These are phyloP conservation scores for Drosophila navojoa DNA, from an alignment of 1,140 invertebrate genomes.

Conservation along the genomic window DNA sequence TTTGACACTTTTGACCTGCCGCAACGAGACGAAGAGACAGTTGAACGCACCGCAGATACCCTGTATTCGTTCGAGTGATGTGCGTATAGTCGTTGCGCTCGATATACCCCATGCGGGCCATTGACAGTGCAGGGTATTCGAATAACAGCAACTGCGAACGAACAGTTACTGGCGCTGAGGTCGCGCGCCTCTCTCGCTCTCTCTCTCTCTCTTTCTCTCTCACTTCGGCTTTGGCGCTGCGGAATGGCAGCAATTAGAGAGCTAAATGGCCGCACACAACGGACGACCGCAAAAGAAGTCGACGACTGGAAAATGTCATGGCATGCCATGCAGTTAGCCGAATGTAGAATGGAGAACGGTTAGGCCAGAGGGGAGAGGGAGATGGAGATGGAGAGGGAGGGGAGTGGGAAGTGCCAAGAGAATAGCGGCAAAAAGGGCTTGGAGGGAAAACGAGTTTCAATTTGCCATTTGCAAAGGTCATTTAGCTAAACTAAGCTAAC, in stretches of 20 bases:
- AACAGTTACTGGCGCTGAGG: too few species aligned
- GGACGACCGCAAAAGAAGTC: constrained; percentile 49
- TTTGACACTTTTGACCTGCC: constrained; percentile 77
- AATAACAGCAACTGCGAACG: too few species aligned
- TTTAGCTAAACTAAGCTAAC: constrained; percentile 13
- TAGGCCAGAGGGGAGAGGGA: neutral
- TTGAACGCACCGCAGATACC: too few species aligned
- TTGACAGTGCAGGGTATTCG: too few species aligned
- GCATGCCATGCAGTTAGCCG: constrained; percentile 3
- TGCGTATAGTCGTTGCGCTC: too few species aligned
- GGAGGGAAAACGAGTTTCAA: constrained; percentile 21
- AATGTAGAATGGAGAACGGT: neutral
- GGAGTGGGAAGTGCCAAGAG: too few species aligned
- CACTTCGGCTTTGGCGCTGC: too few species aligned
- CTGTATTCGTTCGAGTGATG: too few species aligned
- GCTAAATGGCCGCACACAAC: constrained; percentile 41
- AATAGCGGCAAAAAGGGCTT: neutral
- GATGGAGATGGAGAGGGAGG: too few species aligned
- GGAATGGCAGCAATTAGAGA: constrained; percentile 58
- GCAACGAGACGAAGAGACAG: constrained; percentile 30
- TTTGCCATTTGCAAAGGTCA: constrained; percentile 45
- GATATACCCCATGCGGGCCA: too few species aligned
- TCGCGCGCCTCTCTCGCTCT: neutral
- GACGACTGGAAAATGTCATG: constrained; percentile 39
- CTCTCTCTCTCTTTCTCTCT: neutral